A percentile compares a stretch with the other conserved stretches of the same genome.
These are phyloP conservation scores for Callopanchax toddi DNA, from an alignment of 2,113 vertebrate genomes.

Conservation along the genomic window DNA sequence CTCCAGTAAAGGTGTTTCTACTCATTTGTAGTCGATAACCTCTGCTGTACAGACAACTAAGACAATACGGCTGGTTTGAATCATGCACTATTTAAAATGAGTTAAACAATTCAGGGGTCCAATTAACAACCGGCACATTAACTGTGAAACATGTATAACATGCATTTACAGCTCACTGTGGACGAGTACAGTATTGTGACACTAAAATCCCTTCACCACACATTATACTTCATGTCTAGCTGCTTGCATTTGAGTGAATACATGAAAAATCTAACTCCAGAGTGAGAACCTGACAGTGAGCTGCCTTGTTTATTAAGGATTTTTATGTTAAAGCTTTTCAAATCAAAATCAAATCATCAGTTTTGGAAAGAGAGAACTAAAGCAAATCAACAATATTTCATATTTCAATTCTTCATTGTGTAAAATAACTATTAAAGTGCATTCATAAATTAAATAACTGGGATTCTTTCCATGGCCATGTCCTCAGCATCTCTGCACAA, in stretches of 20 bases:
- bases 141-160: slow-evolving; percentile 51
- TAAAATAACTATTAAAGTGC: slow-evolving; percentile 11
- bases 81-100: slow-evolving; percentile 34
- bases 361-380: slow-evolving; percentile 12
- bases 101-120: slow-evolving; percentile 48
- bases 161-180: slow-evolving; percentile 58
- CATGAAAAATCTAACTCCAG: slow-evolving; percentile 67
- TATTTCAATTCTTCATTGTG: slow-evolving; percentile 17
- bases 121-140: slow-evolving; percentile 40
- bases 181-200: slow-evolving; percentile 44
- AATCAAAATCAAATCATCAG: slow-evolving; percentile 57
- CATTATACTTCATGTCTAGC: slow-evolving; percentile 77
- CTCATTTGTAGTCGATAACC: no score
- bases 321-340: slow-evolving; percentile 38
- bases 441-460: slow-evolving; percentile 7
- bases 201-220: slow-evolving; percentile 51
- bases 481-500: slow-evolving; percentile 14
- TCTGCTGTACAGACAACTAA: slow-evolving; percentile 11
- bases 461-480: slow-evolving; percentile 10
- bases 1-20: not conserved
- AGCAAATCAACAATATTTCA: slow-evolving; percentile 48
- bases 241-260: slow-evolving; percentile 71
- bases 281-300: slow-evolving; percentile 56
- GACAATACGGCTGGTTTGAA: slow-evolving; percentile 19
- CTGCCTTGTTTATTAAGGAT: slow-evolving; percentile 55